Percentiles rank a stretch among this genome's conserved stretches.
Evolutionary conservation across 2,797 vertebrate species (phyloP).

Genomic region (Diplodus puntazzo): DNA sequence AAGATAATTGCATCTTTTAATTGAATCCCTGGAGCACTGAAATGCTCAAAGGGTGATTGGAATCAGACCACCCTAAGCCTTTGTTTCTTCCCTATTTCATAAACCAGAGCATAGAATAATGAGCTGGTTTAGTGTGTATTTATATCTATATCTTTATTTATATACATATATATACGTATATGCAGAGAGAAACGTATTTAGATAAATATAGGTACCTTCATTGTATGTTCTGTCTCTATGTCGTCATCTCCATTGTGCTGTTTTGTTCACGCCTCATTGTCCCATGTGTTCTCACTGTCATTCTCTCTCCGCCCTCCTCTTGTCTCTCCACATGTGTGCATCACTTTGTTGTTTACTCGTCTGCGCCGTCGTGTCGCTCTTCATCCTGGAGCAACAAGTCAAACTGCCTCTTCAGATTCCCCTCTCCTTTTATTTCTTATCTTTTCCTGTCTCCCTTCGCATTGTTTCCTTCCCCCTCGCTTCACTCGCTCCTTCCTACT

Average conservation of each 20-base stretch:
- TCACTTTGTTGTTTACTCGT: conserved; percentile 53
- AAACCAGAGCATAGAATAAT: conserved; percentile 35
- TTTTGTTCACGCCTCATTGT: conserved; percentile 12
- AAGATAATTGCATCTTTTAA: conserved; percentile 83
- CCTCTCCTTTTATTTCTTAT: conserved; percentile 26
- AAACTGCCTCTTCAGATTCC: conserved; percentile 47
- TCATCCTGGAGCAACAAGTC: conserved; percentile 60
- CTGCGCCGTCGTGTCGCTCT: conserved; percentile 41
- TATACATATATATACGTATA: no score
- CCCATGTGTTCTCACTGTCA: conserved; percentile 20
- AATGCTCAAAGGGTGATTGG: conserved; percentile 64
- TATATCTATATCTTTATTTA: no score
- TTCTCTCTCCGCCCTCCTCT: conserved; percentile 28
- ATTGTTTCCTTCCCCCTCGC: conserved; percentile 20
- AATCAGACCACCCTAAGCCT: conserved; percentile 68
- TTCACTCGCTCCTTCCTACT: conserved; percentile 31
- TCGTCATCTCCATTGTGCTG: not conserved
- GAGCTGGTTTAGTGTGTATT: not conserved
- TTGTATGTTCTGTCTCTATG: conserved; percentile 3
- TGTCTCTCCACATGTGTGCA: not conserved
- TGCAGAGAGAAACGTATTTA: no score
- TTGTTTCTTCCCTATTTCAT: conserved; percentile 40
- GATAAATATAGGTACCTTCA: not conserved
- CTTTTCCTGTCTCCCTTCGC: conserved; percentile 5
- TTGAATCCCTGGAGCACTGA: conserved; percentile 77